Conservation (phyloP, 2,113 vertebrate species). For the Chelonoidis abingdonii region DNA sequence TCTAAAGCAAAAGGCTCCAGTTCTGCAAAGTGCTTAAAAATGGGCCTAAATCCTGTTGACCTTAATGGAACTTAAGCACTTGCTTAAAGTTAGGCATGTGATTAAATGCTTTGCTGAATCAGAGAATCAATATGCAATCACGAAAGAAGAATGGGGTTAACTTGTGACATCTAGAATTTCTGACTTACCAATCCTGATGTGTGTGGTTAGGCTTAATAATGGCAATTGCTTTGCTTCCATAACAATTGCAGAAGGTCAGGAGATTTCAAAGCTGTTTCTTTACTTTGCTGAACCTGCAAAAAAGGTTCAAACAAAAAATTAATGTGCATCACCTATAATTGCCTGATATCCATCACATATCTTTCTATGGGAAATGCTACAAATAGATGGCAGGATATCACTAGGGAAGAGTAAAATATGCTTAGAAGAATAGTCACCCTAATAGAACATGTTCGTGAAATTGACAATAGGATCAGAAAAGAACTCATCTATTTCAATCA, state of each 20-base stretch:
- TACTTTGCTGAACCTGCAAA: not conserved
- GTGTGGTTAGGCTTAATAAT: not conserved
- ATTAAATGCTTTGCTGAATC: not conserved
- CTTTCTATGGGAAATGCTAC: constrained; percentile 30
- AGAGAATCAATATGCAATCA: not conserved
- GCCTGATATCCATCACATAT: not conserved
- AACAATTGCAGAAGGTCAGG: not conserved
- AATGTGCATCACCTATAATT: not conserved
- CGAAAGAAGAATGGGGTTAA: not conserved
- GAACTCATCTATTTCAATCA: constrained; percentile 38
- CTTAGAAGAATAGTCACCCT: constrained; percentile 40
- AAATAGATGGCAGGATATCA: not conserved
- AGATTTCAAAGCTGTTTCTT: not conserved
- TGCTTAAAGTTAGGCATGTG: not conserved
- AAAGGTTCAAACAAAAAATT: not conserved
- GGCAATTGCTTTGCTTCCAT: not conserved
- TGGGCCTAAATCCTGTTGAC: not conserved
- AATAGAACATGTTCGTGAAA: constrained; percentile 2
- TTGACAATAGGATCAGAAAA: constrained; percentile 38
- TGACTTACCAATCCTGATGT: not conserved
- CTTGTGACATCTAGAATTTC: not conserved
- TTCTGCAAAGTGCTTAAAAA: not conserved
- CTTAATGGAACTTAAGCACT: not conserved
- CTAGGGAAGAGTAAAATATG: not conserved
- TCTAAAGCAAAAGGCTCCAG: constrained; percentile 1